Evolutionary conservation across 1,140 invertebrate genomes (phyloP).

Genomic region (Drosophila mojavensis): DNA sequence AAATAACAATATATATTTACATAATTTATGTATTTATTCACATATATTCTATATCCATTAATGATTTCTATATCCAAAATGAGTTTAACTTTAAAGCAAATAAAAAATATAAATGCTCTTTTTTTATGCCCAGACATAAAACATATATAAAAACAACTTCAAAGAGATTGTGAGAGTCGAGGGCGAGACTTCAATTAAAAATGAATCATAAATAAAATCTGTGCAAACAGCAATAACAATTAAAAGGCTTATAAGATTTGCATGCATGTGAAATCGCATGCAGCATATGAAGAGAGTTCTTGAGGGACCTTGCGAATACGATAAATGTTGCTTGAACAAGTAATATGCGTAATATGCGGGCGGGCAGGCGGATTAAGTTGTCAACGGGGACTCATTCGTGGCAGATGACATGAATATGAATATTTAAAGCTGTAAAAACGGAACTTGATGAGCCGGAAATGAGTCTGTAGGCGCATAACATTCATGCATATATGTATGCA

Average conservation of each 20-base stretch:
- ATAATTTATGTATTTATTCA: too few species aligned
- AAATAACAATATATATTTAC: too few species aligned
- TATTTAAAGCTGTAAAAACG: constrained; percentile 45
- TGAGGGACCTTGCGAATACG: constrained; percentile 8
- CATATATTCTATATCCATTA: too few species aligned
- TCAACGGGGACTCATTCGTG: constrained; percentile 37
- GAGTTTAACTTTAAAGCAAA: too few species aligned
- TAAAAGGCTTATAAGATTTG: constrained; percentile 34
- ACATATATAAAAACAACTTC: background rate
- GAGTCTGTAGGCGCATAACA: constrained; percentile 14
- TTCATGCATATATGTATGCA: background rate
- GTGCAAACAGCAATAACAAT: constrained; percentile 31
- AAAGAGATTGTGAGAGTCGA: background rate
- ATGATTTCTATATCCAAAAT: too few species aligned
- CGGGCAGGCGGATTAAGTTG: constrained; percentile 36
- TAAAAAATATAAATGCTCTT: too few species aligned
- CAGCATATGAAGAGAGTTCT: constrained; percentile 26
- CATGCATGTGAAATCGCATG: constrained; percentile 26
- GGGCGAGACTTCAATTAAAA: background rate
- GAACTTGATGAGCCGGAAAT: constrained; percentile 40
- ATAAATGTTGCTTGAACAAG: constrained; percentile 23
- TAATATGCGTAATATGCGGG: constrained; percentile 8
- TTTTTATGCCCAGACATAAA: too few species aligned
- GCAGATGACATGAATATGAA: constrained; percentile 52
- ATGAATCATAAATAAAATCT: constrained; percentile 9